These are phyloP conservation scores for Myopa tessellatipennis DNA, from an alignment of 2,888 invertebrate species.

Conservation along the genomic window DNA sequence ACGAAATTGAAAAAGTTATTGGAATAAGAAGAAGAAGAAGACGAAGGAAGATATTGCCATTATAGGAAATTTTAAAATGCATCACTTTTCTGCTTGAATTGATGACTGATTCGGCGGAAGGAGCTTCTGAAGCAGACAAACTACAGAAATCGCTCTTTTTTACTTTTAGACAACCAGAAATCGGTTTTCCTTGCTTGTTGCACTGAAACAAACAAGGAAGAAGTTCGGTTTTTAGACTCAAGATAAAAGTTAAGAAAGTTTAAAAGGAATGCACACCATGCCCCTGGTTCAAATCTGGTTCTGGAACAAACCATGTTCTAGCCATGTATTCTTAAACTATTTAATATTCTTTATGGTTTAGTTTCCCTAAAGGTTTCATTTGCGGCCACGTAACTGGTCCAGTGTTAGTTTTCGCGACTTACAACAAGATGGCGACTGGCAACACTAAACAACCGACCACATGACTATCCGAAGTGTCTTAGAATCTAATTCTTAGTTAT, in stretches of 20 bases:
- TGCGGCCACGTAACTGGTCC: not conserved
- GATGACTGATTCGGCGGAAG: too few species aligned
- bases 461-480: not conserved
- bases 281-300: too few species aligned
- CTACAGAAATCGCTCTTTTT: too few species aligned
- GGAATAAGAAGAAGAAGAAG: not conserved
- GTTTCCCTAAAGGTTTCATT: not conserved
- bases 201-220: too few species aligned
- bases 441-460: too few species aligned
- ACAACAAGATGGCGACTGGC: too few species aligned
- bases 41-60: not conserved
- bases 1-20: conserved; percentile 20
- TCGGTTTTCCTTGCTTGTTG: too few species aligned
- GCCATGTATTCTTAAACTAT: not conserved
- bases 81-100: not conserved
- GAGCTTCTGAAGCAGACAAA: too few species aligned
- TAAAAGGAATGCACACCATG: too few species aligned
- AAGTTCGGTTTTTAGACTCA: not conserved
- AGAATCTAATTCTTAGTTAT: not conserved
- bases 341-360: too few species aligned
- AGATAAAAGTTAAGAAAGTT: not conserved
- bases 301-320: not conserved
- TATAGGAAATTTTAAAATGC: not conserved
- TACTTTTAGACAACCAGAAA: too few species aligned
- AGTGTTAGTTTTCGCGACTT: too few species aligned